These are phyloP conservation scores for Camelus dromedarius DNA, from an alignment of 2,113 vertebrate species.

Conservation along the genomic window DNA sequence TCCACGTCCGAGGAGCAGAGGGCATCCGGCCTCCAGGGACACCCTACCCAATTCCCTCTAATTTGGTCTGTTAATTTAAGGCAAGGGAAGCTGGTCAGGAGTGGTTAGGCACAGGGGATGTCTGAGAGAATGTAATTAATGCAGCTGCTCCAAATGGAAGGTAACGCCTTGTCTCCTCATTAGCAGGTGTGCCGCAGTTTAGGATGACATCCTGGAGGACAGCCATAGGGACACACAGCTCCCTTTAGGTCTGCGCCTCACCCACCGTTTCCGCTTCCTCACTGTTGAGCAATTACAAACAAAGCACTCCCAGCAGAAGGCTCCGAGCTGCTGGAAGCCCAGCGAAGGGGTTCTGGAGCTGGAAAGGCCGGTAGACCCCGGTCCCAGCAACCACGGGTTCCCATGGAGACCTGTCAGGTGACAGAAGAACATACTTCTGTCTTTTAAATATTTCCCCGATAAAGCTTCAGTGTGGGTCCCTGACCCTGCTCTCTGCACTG, in stretches of 20 bases:
- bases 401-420: background rate
- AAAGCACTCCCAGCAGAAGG: background rate
- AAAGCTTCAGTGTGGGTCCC: background rate
- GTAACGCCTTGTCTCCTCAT: slow-evolving; percentile 66
- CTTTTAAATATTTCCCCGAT: background rate
- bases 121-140: slow-evolving; percentile 68
- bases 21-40: slow-evolving; percentile 47
- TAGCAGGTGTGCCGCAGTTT: slow-evolving; percentile 50
- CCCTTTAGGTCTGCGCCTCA: background rate
- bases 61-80: slow-evolving; percentile 70
- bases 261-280: background rate
- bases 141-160: slow-evolving; percentile 59
- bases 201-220: slow-evolving; percentile 52
- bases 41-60: slow-evolving; percentile 54
- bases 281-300: background rate
- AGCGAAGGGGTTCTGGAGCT: background rate
- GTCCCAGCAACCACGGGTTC: background rate
- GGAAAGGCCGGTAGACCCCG: background rate
- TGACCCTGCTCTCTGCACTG: background rate
- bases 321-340: background rate
- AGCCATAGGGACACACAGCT: background rate
- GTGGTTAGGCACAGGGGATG: slow-evolving; percentile 53
- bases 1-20: background rate
- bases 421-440: background rate
- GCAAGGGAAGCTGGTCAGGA: slow-evolving; percentile 50